Evolutionary conservation across 2,888 invertebrate genomes (phyloP).

Genomic region (Drosophila recens): DNA sequence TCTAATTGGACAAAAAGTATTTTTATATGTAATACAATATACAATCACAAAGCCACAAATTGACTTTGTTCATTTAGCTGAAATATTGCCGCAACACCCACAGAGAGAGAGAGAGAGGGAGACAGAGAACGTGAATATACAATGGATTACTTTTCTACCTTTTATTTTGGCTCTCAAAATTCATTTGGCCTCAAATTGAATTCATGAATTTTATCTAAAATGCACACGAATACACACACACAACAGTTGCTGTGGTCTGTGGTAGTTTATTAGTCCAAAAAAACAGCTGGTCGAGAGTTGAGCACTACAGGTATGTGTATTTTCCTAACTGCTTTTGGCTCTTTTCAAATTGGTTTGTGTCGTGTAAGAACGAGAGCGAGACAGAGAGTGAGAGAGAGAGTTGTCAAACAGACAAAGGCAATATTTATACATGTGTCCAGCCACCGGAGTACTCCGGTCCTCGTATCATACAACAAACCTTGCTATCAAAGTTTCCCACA

Average conservation of each 20-base stretch:
- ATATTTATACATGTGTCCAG: constrained; percentile 20
- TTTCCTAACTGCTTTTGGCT: constrained; percentile 15
- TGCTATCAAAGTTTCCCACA: constrained; percentile 35
- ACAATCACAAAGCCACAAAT: constrained; percentile 3
- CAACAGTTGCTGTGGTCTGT: constrained; percentile 11
- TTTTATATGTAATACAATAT: background rate
- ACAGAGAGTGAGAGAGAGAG: background rate
- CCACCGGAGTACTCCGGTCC: background rate
- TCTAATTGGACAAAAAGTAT: constrained; percentile 3
- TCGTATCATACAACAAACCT: constrained; percentile 12
- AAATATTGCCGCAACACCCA: constrained; percentile 4
- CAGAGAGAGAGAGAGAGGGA: background rate
- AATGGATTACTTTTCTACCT: constrained; percentile 31
- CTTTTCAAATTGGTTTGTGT: constrained; percentile 9
- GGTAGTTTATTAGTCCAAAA: constrained; percentile 58
- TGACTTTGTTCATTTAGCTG: constrained; percentile 22
- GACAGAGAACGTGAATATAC: constrained; percentile 4
- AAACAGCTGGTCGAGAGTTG: constrained; percentile 37
- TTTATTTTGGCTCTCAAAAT: constrained; percentile 39
- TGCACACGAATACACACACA: constrained; percentile 32
- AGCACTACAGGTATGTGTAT: constrained; percentile 11
- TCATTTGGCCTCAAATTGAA: constrained; percentile 47
- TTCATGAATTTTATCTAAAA: constrained; percentile 67
- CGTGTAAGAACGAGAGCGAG: constrained; percentile 37
- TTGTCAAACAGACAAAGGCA: constrained; percentile 6